Evolutionary conservation across 2,888 invertebrate species (phyloP), one percentile per base, ranked within the genome.

Genomic region (Buathra laborator): DNA sequence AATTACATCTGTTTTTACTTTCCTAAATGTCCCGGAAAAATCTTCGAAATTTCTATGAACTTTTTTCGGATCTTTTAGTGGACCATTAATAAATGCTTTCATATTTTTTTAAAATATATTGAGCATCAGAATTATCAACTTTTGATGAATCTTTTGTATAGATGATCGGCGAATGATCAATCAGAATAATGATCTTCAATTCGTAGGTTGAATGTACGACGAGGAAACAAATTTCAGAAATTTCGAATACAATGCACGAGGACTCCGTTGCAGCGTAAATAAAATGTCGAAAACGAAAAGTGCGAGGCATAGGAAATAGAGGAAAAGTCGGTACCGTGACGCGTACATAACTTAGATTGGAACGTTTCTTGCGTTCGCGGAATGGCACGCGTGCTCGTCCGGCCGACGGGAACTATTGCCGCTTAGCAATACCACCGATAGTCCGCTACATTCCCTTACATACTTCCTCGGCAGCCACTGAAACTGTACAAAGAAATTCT

Each of bases 271-370:
- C 16, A 24, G 46, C n/a, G 37, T 44, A 66, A 71, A 66, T 53
- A 53, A 24, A 82, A 79, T 66, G 44, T 16, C 66, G 44, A 19
- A 46, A 44, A 72, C 43, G 44, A 29, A 46, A 67, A 16, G 16
- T 14, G 37, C 32, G 59, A 59, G 56, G 67, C 62, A 66, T 24
- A 51, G 64, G 64, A 24, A 83, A 79, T 75, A 66, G 56, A 79
- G 75, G 43, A 64, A 77, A 64, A 78, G 62, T 16, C 29, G 46
- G 77, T 29, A 32, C 51, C 67, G 66, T 70, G 71, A 78, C 67
- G 83, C 75, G 86, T 84, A 83, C 86, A 88, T 88, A 89, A 88
- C 83, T 89, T 77, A 84, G 81, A 85, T 81, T 83, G 53, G 81
- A 83, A 74, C 80, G 80, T 86, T 87, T 86, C 86, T 83, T 85